A percentile compares a stretch with the other conserved stretches of the same genome.
phyloP scores from a whole-genome alignment of 2,888 invertebrate genomes.

The Hermaeophaga mercurialis region DNA sequence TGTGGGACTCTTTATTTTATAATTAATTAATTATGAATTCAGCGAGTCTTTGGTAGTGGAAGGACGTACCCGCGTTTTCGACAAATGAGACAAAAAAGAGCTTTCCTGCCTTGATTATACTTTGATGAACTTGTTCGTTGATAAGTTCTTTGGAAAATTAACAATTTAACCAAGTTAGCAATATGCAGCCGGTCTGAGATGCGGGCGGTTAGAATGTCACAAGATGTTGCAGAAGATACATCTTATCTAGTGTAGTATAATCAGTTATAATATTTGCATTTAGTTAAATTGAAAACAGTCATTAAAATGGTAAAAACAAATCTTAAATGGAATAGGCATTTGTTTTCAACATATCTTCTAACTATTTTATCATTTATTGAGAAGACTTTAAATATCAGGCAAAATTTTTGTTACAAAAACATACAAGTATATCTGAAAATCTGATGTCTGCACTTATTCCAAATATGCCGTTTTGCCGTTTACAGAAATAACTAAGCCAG shows the following conservation, averaged over 20 bases:
- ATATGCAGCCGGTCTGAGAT: too few relatives aligned
- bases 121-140: conserved; percentile 26
- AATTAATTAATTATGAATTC: conserved; percentile 35
- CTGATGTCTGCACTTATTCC: conserved; percentile 1
- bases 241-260: too few relatives aligned
- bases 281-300: too few relatives aligned
- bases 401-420: background rate
- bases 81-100: conserved; percentile 24
- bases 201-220: too few relatives aligned
- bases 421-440: conserved; percentile 3
- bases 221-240: too few relatives aligned
- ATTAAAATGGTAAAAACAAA: too few relatives aligned
- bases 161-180: background rate
- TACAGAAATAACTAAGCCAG: conserved; percentile 16
- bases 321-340: too few relatives aligned
- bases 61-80: conserved; percentile 26
- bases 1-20: conserved; percentile 31
- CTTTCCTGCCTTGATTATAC: conserved; percentile 25
- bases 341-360: too few relatives aligned
- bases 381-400: too few relatives aligned
- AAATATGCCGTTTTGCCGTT: conserved; percentile 12
- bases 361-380: too few relatives aligned
- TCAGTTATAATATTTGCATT: too few relatives aligned
- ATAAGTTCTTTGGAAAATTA: conserved; percentile 19
- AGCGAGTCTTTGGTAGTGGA: conserved; percentile 23